Conservation (phyloP, 2,888 invertebrate genomes). For the Chesias legatella region DNA sequence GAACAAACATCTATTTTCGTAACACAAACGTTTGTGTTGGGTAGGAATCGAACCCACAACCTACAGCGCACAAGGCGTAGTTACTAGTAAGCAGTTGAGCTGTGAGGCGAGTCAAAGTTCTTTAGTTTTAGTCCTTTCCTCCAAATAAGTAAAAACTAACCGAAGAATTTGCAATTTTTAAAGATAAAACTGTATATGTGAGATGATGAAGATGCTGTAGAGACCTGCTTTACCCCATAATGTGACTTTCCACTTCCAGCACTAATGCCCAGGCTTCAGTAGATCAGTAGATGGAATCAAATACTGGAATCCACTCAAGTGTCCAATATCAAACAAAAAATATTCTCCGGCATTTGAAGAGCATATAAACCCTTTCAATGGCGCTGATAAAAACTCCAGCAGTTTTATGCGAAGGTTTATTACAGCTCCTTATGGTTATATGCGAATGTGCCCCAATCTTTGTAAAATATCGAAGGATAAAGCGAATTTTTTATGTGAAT, state of each 20-base stretch:
- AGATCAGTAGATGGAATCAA: neutral
- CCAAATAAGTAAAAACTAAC: too few species aligned
- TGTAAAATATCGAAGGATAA: slow-evolving; percentile 16
- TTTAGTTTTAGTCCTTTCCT: too few species aligned
- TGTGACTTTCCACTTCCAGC: neutral
- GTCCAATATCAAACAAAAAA: slow-evolving; percentile 5
- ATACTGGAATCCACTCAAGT: neutral
- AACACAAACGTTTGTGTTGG: too few species aligned
- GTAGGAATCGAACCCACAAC: too few species aligned
- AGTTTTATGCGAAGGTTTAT: slow-evolving; percentile 19
- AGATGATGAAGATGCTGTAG: too few species aligned
- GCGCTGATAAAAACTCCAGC: slow-evolving; percentile 6
- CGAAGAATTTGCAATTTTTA: too few species aligned
- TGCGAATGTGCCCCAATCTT: slow-evolving; percentile 10
- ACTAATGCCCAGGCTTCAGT: neutral
- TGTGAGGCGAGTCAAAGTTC: too few species aligned
- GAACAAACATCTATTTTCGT: too few species aligned
- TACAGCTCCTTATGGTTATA: slow-evolving; percentile 3
- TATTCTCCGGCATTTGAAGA: neutral
- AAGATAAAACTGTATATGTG: too few species aligned
- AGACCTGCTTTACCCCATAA: too few species aligned
- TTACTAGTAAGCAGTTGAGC: too few species aligned
- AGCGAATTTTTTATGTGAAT: slow-evolving; percentile 2
- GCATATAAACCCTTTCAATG: slow-evolving; percentile 3
- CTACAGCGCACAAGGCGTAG: too few species aligned